These are phyloP conservation scores for Globodera ellingtonae DNA, from an alignment of 1,140 invertebrate genomes.

Conservation along the genomic window DNA sequence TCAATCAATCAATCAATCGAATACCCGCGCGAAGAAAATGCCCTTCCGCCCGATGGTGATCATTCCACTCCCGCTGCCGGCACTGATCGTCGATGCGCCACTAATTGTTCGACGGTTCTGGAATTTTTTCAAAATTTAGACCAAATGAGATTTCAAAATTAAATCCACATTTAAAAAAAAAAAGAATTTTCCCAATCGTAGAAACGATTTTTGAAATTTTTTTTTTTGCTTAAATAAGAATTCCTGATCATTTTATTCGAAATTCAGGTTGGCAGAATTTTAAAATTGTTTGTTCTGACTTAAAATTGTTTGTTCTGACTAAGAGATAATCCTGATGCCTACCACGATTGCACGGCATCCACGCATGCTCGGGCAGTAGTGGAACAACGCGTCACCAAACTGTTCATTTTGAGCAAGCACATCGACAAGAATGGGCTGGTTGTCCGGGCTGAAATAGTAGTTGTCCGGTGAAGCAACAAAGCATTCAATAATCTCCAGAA, in stretches of 20 bases:
- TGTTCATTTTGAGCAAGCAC: no score
- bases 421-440: no score
- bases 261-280: neutral
- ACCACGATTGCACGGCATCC: no score
- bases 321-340: neutral
- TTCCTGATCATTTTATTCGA: neutral
- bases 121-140: no score
- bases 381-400: no score
- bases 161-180: neutral
- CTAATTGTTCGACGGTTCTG: slow-evolving; percentile 4
- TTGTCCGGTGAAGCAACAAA: no score
- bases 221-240: neutral
- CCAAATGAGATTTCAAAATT: neutral
- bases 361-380: no score
- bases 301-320: neutral
- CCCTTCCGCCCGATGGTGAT: slow-evolving; percentile 31
- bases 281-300: neutral
- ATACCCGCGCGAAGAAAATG: slow-evolving; percentile 37
- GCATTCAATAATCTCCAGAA: no score
- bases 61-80: slow-evolving; percentile 9
- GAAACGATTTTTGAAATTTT: neutral
- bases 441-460: no score
- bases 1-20: neutral
- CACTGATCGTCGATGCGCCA: slow-evolving; percentile 18
- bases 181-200: no score